These are phyloP conservation scores for Drosophila silvestris DNA, from an alignment of 2,888 invertebrate species.

Conservation along the genomic window DNA sequence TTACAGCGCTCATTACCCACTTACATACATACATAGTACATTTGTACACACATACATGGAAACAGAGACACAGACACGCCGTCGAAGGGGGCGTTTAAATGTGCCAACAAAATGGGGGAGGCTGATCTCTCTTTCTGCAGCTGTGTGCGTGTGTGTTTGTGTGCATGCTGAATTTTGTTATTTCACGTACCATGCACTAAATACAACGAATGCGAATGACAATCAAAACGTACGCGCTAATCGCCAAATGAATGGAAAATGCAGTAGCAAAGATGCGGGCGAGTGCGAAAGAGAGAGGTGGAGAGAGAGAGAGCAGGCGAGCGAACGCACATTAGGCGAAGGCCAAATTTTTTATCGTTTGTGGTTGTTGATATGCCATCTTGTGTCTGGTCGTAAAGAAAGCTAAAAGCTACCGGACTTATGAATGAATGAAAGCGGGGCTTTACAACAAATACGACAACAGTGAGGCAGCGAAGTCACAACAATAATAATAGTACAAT, in stretches of 20 bases:
- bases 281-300: not conserved
- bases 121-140: slow-evolving; percentile 45
- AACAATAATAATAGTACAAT: slow-evolving; percentile 23
- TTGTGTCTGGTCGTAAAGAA: slow-evolving; percentile 22
- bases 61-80: slow-evolving; percentile 17
- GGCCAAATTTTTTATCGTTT: slow-evolving; percentile 43
- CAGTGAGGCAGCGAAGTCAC: slow-evolving; percentile 11
- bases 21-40: slow-evolving; percentile 6
- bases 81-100: slow-evolving; percentile 51
- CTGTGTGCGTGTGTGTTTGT: slow-evolving; percentile 7
- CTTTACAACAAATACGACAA: slow-evolving; percentile 37
- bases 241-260: slow-evolving; percentile 55
- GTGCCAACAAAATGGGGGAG: slow-evolving; percentile 36
- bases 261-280: slow-evolving; percentile 37
- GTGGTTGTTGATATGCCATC: slow-evolving; percentile 22
- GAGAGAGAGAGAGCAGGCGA: slow-evolving; percentile 14
- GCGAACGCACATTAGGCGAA: slow-evolving; percentile 34
- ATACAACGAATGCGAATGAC: slow-evolving; percentile 54
- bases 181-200: slow-evolving; percentile 61
- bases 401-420: slow-evolving; percentile 37
- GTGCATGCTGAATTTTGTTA: slow-evolving; percentile 40
- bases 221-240: slow-evolving; percentile 56
- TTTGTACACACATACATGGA: not conserved
- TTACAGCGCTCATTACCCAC: slow-evolving; percentile 65
- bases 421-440: slow-evolving; percentile 57